These are phyloP conservation scores for Atrichornis clamosus DNA, from an alignment of 2,113 vertebrate genomes.

Conservation along the genomic window DNA sequence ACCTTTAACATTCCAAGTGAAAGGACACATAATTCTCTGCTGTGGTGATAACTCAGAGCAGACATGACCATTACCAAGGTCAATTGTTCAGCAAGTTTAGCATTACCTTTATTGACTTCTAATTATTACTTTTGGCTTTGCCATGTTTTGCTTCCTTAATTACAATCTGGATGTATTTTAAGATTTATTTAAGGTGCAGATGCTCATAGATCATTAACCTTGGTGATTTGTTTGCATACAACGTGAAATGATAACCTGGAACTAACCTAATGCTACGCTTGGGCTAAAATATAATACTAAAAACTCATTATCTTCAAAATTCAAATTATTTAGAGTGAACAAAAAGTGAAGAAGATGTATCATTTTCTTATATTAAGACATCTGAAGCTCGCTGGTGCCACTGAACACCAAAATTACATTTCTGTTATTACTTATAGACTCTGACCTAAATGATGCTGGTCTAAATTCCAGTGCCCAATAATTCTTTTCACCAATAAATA, in stretches of 20 bases:
- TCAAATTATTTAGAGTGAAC: background rate
- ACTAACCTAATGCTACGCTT: background rate
- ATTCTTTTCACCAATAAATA: background rate
- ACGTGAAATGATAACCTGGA: background rate
- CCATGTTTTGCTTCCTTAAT: background rate
- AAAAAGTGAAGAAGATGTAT: background rate
- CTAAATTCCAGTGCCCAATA: background rate
- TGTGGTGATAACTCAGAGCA: background rate
- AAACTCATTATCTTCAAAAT: background rate
- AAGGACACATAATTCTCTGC: background rate
- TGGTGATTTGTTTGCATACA: background rate
- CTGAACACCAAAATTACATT: background rate
- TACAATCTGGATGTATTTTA: background rate
- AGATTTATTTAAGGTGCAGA: background rate
- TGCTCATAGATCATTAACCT: background rate
- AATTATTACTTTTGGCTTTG: background rate
- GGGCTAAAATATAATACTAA: background rate
- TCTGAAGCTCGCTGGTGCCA: background rate
- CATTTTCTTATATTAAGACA: background rate
- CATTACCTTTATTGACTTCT: background rate
- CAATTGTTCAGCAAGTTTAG: background rate
- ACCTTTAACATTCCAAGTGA: background rate
- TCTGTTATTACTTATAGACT: background rate
- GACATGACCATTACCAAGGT: background rate
- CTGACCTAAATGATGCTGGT: background rate